Evolutionary conservation across 2,888 invertebrate species (phyloP).

Genomic region (Ochlodes sylvanus): DNA sequence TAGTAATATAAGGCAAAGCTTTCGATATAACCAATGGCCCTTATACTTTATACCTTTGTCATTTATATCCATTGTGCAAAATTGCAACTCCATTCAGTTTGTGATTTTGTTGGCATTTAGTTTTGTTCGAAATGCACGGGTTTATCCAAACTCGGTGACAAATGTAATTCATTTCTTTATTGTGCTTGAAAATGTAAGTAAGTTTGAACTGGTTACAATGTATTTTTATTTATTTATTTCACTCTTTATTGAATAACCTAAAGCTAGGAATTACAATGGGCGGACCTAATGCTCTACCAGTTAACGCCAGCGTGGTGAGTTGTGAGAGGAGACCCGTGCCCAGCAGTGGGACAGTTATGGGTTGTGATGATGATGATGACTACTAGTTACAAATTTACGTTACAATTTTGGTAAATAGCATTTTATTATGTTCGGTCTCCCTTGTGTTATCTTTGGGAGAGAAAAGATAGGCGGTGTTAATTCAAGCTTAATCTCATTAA

Average conservation of each 20-base stretch:
- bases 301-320: too few species aligned
- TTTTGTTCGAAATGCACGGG: constrained; percentile 24
- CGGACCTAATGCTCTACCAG: too few species aligned
- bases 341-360: too few species aligned
- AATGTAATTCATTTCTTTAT: constrained; percentile 9
- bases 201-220: too few species aligned
- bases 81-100: constrained; percentile 65
- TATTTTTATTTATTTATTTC: too few species aligned
- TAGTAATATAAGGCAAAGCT: constrained; percentile 73
- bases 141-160: constrained; percentile 12
- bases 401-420: constrained; percentile 2
- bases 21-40: constrained; percentile 78
- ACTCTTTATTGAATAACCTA: too few species aligned
- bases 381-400: background rate
- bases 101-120: constrained; percentile 41
- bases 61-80: constrained; percentile 71
- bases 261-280: too few species aligned
- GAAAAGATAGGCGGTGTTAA: constrained; percentile 29
- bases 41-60: constrained; percentile 68
- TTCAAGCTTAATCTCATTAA: constrained; percentile 34
- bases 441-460: constrained; percentile 24
- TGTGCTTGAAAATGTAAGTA: background rate
- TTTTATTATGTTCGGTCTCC: constrained; percentile 5
- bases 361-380: too few species aligned
- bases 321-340: too few species aligned